Evolutionary conservation across 2,113 vertebrate genomes (phyloP), one percentile per base, ranked within the genome.

Genomic region (Hoplias malabaricus): DNA sequence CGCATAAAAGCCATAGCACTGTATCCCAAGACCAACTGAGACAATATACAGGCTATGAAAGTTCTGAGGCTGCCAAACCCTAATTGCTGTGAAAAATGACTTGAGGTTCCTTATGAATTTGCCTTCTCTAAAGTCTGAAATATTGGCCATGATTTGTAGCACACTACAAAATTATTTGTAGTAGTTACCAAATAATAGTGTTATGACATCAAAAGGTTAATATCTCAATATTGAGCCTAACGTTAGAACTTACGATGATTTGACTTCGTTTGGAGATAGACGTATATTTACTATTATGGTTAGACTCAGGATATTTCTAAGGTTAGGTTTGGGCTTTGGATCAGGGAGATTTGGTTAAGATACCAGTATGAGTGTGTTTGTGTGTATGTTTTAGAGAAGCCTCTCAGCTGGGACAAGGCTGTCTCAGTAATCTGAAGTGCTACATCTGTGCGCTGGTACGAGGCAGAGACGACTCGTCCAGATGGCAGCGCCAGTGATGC

Each of bases 371-470:
- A 68, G 50, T 66, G 59, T 38, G 59, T 48, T 25, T 48, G 36
- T 62, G 72, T 48, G 57, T 53, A 43, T 14, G 21, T 27, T 36
- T 63, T 53, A 21, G 42, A 11, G 36, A 57, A 67, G 27, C 46
- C 79, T 84, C 79, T 82, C 33, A 76, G 59, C 25, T 21, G 61
- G 69, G 19, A 84, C 83, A 84, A 84, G 77, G 83, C 76, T 48
- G 14, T 56, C 72, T 84, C 54, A 79, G 82, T 84, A 48, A 48
- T 33, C 69, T 75, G 61, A 81, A 75, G 79, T 56, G 62, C 46
- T 73, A 48, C 46, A 79, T 70, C 61, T 84, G 83, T 72, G 42
- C 19, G 29, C 31, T 73, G 23, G 83, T 84, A 81, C 83, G 69
- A 84, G 82, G 79, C 82, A 63, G 79, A 43, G 82, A 84, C 38